A percentile compares a stretch with the other conserved stretches of the same genome.
phyloP scores from a whole-genome alignment of 2,113 vertebrate species.

The Promerops cafer region DNA sequence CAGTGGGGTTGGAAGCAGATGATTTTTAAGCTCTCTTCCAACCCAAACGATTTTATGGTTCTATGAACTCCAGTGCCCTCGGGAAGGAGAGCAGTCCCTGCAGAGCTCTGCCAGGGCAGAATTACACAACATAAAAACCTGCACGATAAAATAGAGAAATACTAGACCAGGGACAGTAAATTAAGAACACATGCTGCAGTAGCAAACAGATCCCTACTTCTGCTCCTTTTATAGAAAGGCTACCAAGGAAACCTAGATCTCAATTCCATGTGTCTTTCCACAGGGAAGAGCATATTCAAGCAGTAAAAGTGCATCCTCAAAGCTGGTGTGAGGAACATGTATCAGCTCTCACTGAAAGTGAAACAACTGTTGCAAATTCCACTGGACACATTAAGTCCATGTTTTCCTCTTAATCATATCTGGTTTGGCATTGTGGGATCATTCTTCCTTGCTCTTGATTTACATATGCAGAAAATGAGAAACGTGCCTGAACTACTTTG shows the following conservation, averaged over 20 bases:
- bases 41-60: background rate
- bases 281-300: background rate
- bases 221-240: background rate
- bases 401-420: background rate
- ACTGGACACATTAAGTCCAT: background rate
- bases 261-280: background rate
- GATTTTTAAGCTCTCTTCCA: background rate
- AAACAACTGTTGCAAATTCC: background rate
- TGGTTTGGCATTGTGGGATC: background rate
- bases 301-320: background rate
- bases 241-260: background rate
- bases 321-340: background rate
- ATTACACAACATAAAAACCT: background rate
- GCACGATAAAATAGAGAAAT: background rate
- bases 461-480: background rate
- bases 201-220: background rate
- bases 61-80: background rate
- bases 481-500: background rate
- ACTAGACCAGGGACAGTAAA: rapidly evolving
- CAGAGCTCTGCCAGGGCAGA: background rate
- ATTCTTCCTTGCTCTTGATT: background rate
- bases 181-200: background rate
- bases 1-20: background rate
- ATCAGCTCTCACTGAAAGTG: background rate
- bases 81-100: background rate